Base-by-base conservation (phyloP, 2,797 vertebrate genomes). In the Trichosurus vulpecula region DNA sequence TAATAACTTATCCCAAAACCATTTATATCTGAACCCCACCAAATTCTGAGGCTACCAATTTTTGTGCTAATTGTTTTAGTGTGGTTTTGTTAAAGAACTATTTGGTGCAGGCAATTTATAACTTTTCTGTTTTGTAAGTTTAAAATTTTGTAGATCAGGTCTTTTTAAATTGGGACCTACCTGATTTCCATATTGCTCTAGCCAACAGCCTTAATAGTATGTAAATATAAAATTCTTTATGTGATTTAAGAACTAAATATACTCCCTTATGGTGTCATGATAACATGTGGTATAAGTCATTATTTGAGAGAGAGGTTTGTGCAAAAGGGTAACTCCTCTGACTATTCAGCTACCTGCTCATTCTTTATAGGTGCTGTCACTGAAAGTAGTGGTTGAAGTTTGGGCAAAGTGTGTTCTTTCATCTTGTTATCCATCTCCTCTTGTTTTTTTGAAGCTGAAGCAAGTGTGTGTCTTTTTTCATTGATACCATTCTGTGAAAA, bases 101-200 rank as follows among this genome's bases (percentile, higher is more conserved):
- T 27, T 25, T 87, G 74, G 3, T 19, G 9, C 51, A 87, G 9
- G 41, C 9, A 51, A 87, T 25, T 27, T 87, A 10, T 16, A 47
- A 51, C 92, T 93, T 91, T 87, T 81, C 27, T 52, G 19, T 92
- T 95, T 87, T 54, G 1, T 89, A 95, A 47, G 57, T 31, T 90
- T 54, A 93, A 51, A n/a, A 58, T 30, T 58, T 94, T 93, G 35
- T 58, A 41, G 35, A 35, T 41, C 57, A 35, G 52, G 3, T 66
- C 90, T 81, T 19, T 52, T 53, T 90, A 91, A 91, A 58, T 94
- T 91, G 93, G 52, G 93, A 74, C 91, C 93, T 54, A 91, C 35
- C 30, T 87, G 41, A 92, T 92, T 94, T 87, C 41, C 41, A 47
- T 87, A 87, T 22, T 89, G 81, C 74, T 91, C 31, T 55, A 92